Conservation (phyloP, 2,797 vertebrate genomes). For the Sebastiscus albofasciatus region DNA sequence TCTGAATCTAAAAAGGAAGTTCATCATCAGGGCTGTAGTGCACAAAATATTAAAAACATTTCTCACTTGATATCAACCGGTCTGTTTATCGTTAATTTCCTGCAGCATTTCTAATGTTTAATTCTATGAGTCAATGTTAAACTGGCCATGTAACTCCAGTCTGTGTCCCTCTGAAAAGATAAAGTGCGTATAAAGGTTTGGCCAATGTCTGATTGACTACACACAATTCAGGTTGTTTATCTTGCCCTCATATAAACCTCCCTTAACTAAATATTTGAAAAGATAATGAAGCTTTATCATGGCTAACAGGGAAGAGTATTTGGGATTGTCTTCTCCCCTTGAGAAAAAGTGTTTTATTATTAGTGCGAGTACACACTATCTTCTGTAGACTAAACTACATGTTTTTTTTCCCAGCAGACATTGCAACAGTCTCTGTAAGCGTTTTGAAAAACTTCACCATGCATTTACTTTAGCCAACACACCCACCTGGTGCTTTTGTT, state of each 20-base stretch:
- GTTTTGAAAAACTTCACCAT: slow-evolving; percentile 38
- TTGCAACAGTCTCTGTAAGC: slow-evolving; percentile 6
- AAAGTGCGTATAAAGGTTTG: slow-evolving; percentile 11
- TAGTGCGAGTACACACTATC: slow-evolving; percentile 42
- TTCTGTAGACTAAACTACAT: slow-evolving; percentile 71
- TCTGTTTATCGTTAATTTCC: not conserved
- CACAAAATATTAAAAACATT: not conserved
- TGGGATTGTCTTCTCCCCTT: slow-evolving; percentile 11
- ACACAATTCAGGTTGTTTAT: slow-evolving; percentile 42
- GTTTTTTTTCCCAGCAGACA: slow-evolving; percentile 33
- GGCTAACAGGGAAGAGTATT: not conserved
- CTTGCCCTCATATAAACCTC: slow-evolving; percentile 28
- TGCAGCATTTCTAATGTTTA: not conserved
- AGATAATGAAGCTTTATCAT: slow-evolving; percentile 30
- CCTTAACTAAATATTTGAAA: slow-evolving; percentile 49
- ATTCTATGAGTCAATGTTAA: not conserved
- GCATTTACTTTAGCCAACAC: slow-evolving; percentile 30
- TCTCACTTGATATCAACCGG: not conserved
- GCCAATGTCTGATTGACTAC: slow-evolving; percentile 20
- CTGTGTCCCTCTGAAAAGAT: slow-evolving; percentile 4
- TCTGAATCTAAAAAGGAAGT: not conserved
- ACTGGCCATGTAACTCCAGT: not conserved
- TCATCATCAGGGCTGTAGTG: not conserved
- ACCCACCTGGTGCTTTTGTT: slow-evolving; percentile 41
- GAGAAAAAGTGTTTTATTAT: slow-evolving; percentile 55